Base-by-base conservation (phyloP, 2,888 invertebrate genomes). In the Scaptomyza cyrtandrae region DNA sequence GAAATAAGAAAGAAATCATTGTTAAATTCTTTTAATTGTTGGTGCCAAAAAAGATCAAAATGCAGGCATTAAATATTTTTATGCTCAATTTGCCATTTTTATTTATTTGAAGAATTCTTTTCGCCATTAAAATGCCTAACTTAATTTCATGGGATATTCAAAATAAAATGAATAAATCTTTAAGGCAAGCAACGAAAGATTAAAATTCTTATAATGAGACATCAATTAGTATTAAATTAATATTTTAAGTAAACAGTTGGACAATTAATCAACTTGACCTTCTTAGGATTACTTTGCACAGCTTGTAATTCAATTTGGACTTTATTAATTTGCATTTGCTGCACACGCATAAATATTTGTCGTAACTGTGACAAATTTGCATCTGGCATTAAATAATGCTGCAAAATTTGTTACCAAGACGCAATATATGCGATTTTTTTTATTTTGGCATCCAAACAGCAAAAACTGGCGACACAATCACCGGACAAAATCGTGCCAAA, bases 381-480 rank as follows among this genome's bases (percentile, higher is more conserved):
- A 71, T 66, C 45, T 57, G 67, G 69, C 80, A 58, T 74, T 86
- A 86, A 82, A 80, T 86, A 86, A 83, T 86, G 81, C 74, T 6
- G 54, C 81, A 87, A 84, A 84, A 84, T 84, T 84, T 87, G 83
- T 79, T 68, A 61, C 56, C 61, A 24, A 59, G 59, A 60, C 41
- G 63, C 73, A 74, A 79, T 81, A 85, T 82, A 87, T 85, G 82
- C 67, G 65, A 56, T 33, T 10, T 33, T 33, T n/a, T n/a, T n/a
- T n/a, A n/a, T n/a, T n/a, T 10, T 31, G 61, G 24, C 24, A 24
- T 24, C 24, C 24, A 24, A 24, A 4, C 24, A 3, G 1, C 24
- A 5, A 3, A 24, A 24, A 24, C 54, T 57, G 82, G 72, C 79
- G 84, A 84, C 88, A 84, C 86, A 84, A 84, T 84, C 83, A 63